Base-by-base conservation (phyloP, 2,113 vertebrate genomes). In the Bujurquina vittata region DNA sequence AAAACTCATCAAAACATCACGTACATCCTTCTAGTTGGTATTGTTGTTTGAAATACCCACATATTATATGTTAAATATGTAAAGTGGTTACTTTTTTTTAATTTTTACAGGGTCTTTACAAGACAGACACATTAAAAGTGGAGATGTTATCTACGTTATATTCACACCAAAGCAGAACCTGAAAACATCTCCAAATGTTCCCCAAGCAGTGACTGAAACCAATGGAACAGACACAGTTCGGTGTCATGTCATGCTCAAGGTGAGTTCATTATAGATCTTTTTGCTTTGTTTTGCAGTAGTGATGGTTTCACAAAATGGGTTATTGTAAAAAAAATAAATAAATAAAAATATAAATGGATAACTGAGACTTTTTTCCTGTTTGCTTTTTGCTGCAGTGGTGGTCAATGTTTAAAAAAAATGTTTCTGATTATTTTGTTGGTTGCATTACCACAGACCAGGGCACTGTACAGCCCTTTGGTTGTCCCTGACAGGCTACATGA, bases 221-320 rank as follows among this genome's bases (percentile, higher is more conserved):
- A 0, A 26, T 4, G 87, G 74, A 61, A 63, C 55, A 0, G 54
- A 89, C 29, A 69, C 22, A 0, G 23, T 94, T 20, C 79, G 77
- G 4, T 94, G 93, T 31, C 90, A 92, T 59, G 20, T 92, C 29
- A 93, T 93, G 93, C 81, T 94, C 2, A 91, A 75, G 82, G 93
- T 94, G 75, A 37, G 59, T 67, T 46, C 29, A 26, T 1, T 2
- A 67, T 9, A 3, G 8, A 46, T 61, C 59, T 35, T 0, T 0
- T 20, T 61, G 10, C 31, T 31, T 6, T 6, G 14, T 14, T 59
- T 17, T 59, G 57, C 1, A 59, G 26, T 59, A 15, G 0, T 29
- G 8, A 59, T 59, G 17, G 23, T 29, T 29, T 29, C 26, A 14
- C 23, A 59, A 59, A 26, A 9, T 59, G 23, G 2, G 23, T 59